Percentiles rank a stretch among this genome's conserved stretches.
Evolutionary conservation across 2,113 vertebrate species (phyloP).

Genomic region (Spea multiplicata): DNA sequence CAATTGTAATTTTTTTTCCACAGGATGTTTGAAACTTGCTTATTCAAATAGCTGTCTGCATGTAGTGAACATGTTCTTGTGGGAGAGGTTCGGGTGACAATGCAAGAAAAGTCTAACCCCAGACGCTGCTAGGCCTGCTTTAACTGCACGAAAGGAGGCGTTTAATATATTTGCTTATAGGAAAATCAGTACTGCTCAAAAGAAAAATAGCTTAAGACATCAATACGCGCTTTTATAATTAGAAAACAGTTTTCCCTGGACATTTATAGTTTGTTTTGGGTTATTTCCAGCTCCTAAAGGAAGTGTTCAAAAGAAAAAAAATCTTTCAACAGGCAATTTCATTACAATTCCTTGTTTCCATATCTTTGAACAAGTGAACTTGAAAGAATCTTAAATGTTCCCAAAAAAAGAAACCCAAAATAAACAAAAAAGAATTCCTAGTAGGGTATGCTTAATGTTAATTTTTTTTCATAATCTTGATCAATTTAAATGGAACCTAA

Average conservation of each 20-base stretch:
- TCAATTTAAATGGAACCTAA: too few species aligned
- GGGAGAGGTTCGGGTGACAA: slow-evolving; percentile 12
- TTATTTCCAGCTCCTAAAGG: slow-evolving; percentile 34
- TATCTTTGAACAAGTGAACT: background rate
- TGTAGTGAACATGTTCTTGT: slow-evolving; percentile 28
- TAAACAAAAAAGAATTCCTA: too few species aligned
- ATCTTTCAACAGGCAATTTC: slow-evolving; percentile 25
- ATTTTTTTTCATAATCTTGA: too few species aligned
- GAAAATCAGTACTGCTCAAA: slow-evolving; percentile 12
- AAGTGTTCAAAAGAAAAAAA: slow-evolving; percentile 39
- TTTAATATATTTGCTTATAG: slow-evolving; percentile 10
- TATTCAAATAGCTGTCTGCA: slow-evolving; percentile 40
- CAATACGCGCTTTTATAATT: slow-evolving; percentile 35
- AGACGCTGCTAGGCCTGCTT: background rate
- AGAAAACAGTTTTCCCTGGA: slow-evolving; percentile 53
- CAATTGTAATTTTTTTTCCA: slow-evolving; percentile 21
- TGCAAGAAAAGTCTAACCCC: background rate
- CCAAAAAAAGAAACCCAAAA: too few species aligned
- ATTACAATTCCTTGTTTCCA: slow-evolving; percentile 2
- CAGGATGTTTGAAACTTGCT: slow-evolving; percentile 43
- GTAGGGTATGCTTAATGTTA: too few species aligned
- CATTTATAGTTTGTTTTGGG: slow-evolving; percentile 44
- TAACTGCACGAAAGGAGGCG: background rate
- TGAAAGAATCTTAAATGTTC: too few species aligned
- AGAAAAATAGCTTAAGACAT: slow-evolving; percentile 15